A percentile compares a stretch with the other conserved stretches of the same genome.
phyloP scores from a whole-genome alignment of 2,888 invertebrate species.

The Neelides folsomi region DNA sequence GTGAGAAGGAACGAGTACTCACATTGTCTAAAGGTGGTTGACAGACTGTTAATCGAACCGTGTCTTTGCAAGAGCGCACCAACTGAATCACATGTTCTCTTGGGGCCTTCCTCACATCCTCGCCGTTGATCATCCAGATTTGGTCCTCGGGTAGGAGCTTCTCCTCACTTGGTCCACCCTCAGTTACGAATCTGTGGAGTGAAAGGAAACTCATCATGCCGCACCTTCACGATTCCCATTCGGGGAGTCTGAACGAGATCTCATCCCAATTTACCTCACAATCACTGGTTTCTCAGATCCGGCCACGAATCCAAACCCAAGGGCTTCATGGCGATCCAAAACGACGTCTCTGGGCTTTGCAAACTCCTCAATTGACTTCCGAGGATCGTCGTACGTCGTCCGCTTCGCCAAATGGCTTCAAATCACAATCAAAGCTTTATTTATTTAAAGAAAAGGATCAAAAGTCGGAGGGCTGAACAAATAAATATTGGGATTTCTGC shows the following conservation, averaged over 20 bases:
- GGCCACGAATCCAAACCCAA: constrained; percentile 91
- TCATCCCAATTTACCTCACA: constrained; percentile 46
- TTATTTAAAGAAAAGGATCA: neutral
- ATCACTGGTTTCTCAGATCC: constrained; percentile 86
- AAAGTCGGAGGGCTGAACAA: neutral
- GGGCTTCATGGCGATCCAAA: constrained; percentile 58
- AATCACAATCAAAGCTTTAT: constrained; percentile 10
- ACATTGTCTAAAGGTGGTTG: constrained; percentile 62
- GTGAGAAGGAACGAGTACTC: constrained; percentile 34
- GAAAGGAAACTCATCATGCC: constrained; percentile 2
- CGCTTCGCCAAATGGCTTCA: constrained; percentile 57
- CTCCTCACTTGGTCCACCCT: constrained; percentile 80
- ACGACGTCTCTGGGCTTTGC: constrained; percentile 66
- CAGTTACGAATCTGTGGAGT: constrained; percentile 53
- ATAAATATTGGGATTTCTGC: constrained; percentile 35
- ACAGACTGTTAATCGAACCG: constrained; percentile 64
- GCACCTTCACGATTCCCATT: neutral
- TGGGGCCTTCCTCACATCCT: constrained; percentile 72
- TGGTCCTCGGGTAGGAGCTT: constrained; percentile 83
- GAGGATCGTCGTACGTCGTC: constrained; percentile 80
- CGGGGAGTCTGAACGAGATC: neutral
- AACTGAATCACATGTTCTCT: constrained; percentile 78
- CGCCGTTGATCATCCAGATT: constrained; percentile 76
- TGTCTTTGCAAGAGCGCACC: constrained; percentile 64
- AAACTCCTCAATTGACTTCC: constrained; percentile 52